phyloP scores from a whole-genome alignment of 2,888 invertebrate genomes.

The Drosophila siamana region DNA sequence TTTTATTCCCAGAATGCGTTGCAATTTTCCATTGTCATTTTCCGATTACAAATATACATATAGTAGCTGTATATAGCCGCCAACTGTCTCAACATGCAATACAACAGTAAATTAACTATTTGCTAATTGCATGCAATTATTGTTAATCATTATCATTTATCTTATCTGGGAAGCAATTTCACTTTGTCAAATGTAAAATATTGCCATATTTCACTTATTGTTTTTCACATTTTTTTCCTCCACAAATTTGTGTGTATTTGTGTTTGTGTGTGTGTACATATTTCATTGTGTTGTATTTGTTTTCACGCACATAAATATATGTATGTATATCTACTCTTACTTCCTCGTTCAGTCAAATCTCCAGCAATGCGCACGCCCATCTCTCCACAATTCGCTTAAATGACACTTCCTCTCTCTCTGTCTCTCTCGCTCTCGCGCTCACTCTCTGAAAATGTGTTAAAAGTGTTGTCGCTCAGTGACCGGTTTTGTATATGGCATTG shows the following conservation, averaged over 20 bases:
- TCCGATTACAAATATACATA: no score
- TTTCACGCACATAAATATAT: slow-evolving; percentile 14
- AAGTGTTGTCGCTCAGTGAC: slow-evolving; percentile 9
- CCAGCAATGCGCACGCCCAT: slow-evolving; percentile 52
- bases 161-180: slow-evolving; percentile 15
- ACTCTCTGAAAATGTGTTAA: slow-evolving; percentile 7
- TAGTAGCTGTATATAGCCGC: slow-evolving; percentile 28
- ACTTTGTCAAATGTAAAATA: slow-evolving; percentile 7
- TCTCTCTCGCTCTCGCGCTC: slow-evolving; percentile 5
- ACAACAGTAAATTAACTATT: slow-evolving; percentile 3
- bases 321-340: slow-evolving; percentile 1
- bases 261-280: background rate
- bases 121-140: background rate
- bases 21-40: slow-evolving; percentile 49
- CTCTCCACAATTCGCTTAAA: slow-evolving; percentile 20
- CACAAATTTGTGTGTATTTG: background rate
- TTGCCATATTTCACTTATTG: slow-evolving; percentile 8
- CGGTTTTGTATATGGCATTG: slow-evolving; percentile 49
- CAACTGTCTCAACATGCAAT: slow-evolving; percentile 1
- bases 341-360: slow-evolving; percentile 27
- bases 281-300: background rate
- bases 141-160: slow-evolving; percentile 8
- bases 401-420: background rate
- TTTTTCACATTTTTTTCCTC: background rate
- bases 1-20: slow-evolving; percentile 29